These are phyloP conservation scores for Diploptera punctata DNA, from an alignment of 2,888 invertebrate species.

Conservation along the genomic window DNA sequence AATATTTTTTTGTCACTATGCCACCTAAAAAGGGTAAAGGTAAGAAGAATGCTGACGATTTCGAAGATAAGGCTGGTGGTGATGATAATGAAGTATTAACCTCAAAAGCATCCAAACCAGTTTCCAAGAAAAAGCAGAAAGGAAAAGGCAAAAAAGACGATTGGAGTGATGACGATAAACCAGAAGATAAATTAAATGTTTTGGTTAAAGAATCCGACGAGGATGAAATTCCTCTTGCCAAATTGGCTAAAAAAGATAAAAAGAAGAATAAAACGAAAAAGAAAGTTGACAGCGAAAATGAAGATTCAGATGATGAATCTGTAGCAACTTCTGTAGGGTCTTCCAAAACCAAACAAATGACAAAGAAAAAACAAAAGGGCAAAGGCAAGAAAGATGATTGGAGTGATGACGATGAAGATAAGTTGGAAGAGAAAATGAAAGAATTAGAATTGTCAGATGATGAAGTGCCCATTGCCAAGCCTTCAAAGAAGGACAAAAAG, in stretches of 20 bases:
- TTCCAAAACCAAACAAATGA: not conserved
- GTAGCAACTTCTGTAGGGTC: not conserved
- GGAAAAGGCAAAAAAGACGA: conserved; percentile 44
- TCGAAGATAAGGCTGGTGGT: conserved; percentile 36
- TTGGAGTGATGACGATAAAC: conserved; percentile 52
- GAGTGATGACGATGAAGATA: conserved; percentile 40
- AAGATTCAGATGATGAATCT: conserved; percentile 40
- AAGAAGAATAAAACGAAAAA: conserved; percentile 51
- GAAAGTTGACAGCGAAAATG: conserved; percentile 42
- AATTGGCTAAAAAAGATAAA: conserved; percentile 52
- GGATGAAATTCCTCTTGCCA: conserved; percentile 44
- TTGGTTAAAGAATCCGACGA: conserved; percentile 43
- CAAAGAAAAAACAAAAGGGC: conserved; percentile 34
- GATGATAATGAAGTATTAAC: conserved; percentile 39
- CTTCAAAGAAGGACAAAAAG: conserved; percentile 36
- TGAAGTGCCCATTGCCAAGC: conserved; percentile 25
- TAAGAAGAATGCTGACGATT: conserved; percentile 45
- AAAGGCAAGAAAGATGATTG: conserved; percentile 40
- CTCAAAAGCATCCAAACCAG: conserved; percentile 38
- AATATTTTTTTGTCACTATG: no score
- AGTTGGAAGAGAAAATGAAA: conserved; percentile 35
- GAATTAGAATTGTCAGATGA: conserved; percentile 36
- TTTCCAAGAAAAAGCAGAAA: conserved; percentile 43
- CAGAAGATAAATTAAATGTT: conserved; percentile 37
- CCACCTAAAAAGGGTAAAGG: conserved; percentile 46